Evolutionary conservation across 1,140 invertebrate genomes (phyloP), one percentile per base, ranked within the genome.

Genomic region (Teleopsis dalmanni): DNA sequence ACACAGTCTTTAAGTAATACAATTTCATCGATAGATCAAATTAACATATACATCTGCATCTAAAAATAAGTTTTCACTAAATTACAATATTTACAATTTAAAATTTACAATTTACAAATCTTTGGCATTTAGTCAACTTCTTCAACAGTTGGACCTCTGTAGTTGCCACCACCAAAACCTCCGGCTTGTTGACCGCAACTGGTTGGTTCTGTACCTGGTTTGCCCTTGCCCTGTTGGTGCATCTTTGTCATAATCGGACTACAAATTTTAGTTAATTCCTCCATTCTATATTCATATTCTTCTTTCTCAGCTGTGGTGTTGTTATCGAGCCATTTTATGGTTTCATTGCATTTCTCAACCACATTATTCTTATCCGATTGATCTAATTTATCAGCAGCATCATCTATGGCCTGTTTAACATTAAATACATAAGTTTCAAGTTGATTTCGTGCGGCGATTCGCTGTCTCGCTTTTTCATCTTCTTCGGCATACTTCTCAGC

Each of bases 361-460:
- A 82, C 77, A 36, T 79, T 80, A 45, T 81, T 78, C 53, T 79
- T 79, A 26, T 82, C 78, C 46, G 54, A 42, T 35, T 57, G 23
- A 10, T 46, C 43, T 11, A 63, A 53, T 55, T 74, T 76, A 38
- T 75, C 72, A 14, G 71, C 75, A 22, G 68, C 68, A 23, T 77
- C 73, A 11, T 75, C 72, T 1, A 75, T 58, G 3, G 73, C 68
- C 35, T 72, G 72, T 59, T 85, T 84, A 63, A 87, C 79, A 52
- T 79, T 79, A 69, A 83, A 87, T 29, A 80, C 76, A 53, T 90
- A 89, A 31, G 77, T 77, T 58, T 90, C 85, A 11, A 89, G 68
- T 33, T 74, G 57, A 52, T 79, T 79, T 47, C 77, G 72, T 1
- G 77, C 75, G 0, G 66, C 21, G 23, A 90, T 78, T 14, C 77